phyloP scores from a whole-genome alignment of 2,797 vertebrate species.

The Lepus oiostolus region DNA sequence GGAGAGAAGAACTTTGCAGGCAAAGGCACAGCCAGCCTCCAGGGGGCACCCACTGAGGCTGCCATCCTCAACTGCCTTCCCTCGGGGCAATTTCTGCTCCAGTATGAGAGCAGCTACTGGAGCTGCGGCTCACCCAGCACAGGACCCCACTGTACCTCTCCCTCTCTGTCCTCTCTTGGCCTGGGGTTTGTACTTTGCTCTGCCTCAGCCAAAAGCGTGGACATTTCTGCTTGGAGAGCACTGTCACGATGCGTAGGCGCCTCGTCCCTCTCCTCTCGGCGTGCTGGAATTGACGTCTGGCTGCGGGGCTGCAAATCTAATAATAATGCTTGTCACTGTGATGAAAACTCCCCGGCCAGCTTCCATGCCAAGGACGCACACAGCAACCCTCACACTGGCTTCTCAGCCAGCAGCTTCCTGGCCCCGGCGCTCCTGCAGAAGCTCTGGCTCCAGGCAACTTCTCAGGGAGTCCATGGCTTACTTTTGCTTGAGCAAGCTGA shows the following conservation, averaged over 20 bases:
- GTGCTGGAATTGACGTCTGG: neutral
- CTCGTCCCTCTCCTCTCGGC: neutral
- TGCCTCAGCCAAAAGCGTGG: neutral
- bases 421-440: neutral
- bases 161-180: rapidly evolving
- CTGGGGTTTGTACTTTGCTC: too few relatives aligned
- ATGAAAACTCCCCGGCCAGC: neutral
- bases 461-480: slow-evolving; percentile 29
- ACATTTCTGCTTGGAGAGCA: neutral
- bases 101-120: rapidly evolving
- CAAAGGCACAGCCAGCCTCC: neutral
- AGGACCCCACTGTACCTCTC: rapidly evolving
- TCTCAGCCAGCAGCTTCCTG: neutral
- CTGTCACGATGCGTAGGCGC: neutral
- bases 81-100: neutral
- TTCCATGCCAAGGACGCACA: neutral
- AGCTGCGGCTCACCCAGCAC: neutral
- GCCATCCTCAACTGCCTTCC: neutral
- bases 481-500: slow-evolving; percentile 65
- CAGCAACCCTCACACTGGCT: neutral
- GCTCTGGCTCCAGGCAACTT: neutral
- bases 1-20: neutral
- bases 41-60: neutral
- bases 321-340: rapidly evolving
- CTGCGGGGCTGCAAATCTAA: neutral